Conservation (phyloP, 2,113 vertebrate genomes). For the Pelobates fuscus region DNA sequence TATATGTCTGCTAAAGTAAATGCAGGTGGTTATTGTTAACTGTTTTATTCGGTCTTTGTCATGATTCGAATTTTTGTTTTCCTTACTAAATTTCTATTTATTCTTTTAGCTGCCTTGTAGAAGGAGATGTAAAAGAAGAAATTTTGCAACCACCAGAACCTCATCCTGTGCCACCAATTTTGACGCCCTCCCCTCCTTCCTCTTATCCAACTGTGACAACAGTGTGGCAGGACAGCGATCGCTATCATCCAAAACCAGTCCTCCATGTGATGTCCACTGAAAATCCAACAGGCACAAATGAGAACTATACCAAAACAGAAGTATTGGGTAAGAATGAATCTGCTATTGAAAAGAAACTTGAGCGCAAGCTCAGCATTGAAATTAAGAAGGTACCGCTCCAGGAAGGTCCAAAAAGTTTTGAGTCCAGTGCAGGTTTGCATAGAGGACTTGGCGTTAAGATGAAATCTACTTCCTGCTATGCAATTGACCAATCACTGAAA, state of each 20-base stretch:
- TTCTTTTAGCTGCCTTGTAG: constrained; percentile 79
- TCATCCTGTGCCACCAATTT: constrained; percentile 92
- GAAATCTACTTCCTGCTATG: constrained; percentile 66
- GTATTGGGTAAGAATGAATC: constrained; percentile 64
- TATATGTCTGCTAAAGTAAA: too few species aligned
- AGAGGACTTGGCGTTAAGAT: constrained; percentile 86
- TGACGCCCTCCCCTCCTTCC: constrained; percentile 93
- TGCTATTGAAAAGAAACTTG: constrained; percentile 73
- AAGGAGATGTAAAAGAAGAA: constrained; percentile 95
- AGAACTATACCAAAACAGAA: constrained; percentile 85
- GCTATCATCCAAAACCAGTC: constrained; percentile 97
- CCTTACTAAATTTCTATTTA: too few species aligned
- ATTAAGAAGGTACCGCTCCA: constrained; percentile 93
- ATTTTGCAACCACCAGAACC: constrained; percentile 96
- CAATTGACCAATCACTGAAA: constrained; percentile 65
- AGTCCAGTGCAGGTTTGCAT: constrained; percentile 78
- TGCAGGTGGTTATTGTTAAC: too few species aligned
- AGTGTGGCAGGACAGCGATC: constrained; percentile 92
- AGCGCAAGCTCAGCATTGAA: constrained; percentile 91
- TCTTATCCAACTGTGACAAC: constrained; percentile 93
- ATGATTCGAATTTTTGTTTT: too few species aligned
- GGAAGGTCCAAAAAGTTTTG: constrained; percentile 92
- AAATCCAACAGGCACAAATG: constrained; percentile 84
- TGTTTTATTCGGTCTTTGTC: too few species aligned
- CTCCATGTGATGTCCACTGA: constrained; percentile 82